Evolutionary conservation across 2,888 invertebrate genomes (phyloP).

Genomic region (Lasius platythorax): DNA sequence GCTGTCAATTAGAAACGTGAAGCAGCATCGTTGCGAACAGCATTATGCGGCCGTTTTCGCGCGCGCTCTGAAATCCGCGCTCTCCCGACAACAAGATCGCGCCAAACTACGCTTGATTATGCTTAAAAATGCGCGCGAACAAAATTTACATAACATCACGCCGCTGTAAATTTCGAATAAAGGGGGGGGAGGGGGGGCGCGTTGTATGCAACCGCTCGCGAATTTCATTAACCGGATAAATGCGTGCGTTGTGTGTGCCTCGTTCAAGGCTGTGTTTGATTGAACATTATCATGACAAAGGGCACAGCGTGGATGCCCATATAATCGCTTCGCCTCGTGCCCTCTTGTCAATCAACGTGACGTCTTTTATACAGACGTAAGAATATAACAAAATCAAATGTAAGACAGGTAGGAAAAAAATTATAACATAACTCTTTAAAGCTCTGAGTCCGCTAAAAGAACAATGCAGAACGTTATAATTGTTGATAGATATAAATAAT

Average conservation of each 20-base stretch:
- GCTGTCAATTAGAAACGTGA: conserved; percentile 17
- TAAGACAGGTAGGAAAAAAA: neutral
- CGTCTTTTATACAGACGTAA: conserved; percentile 9
- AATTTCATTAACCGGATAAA: conserved; percentile 78
- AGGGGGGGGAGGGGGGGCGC: conserved; percentile 11
- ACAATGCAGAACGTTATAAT: neutral
- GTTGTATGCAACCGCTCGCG: conserved; percentile 57
- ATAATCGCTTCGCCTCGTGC: conserved; percentile 12
- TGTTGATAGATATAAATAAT: neutral
- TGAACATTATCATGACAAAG: conserved; percentile 82
- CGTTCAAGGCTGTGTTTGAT: conserved; percentile 72
- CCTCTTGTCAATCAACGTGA: conserved; percentile 32
- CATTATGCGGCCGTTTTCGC: neutral
- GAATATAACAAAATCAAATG: conserved; percentile 1
- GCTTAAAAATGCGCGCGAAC: conserved; percentile 67
- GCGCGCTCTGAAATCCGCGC: conserved; percentile 10
- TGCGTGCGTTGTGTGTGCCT: conserved; percentile 53
- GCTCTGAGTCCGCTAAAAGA: neutral
- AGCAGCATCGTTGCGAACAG: neutral
- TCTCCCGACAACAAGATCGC: conserved; percentile 43
- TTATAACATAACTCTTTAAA: neutral
- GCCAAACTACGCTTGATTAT: conserved; percentile 54
- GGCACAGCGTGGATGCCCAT: conserved; percentile 42
- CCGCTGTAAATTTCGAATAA: conserved; percentile 65
- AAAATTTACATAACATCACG: conserved; percentile 75